These are phyloP conservation scores for Pampusana beccarii DNA, from an alignment of 2,113 vertebrate species.

Conservation along the genomic window DNA sequence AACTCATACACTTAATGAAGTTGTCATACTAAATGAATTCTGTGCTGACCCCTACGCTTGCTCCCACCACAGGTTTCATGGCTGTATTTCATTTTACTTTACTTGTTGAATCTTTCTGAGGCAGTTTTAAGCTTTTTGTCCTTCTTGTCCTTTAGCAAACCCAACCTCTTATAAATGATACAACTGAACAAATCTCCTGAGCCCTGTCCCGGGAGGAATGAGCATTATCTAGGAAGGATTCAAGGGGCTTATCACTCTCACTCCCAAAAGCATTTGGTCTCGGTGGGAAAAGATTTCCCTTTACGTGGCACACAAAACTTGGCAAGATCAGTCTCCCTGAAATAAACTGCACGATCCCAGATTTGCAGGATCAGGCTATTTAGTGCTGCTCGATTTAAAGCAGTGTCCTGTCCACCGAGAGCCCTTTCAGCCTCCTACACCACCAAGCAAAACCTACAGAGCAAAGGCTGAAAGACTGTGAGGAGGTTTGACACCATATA, in stretches of 20 bases:
- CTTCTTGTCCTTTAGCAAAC: background rate
- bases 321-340: background rate
- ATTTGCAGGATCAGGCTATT: constrained; percentile 2
- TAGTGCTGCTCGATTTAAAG: constrained; percentile 8
- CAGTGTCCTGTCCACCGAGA: background rate
- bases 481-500: background rate
- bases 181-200: background rate
- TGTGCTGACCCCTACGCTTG: background rate
- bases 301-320: background rate
- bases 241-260: background rate
- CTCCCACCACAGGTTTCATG: background rate
- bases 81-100: background rate
- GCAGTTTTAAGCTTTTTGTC: background rate
- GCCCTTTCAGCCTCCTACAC: background rate
- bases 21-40: background rate
- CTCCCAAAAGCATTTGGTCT: background rate
- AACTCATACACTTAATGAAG: background rate
- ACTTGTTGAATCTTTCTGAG: background rate
- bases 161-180: background rate
- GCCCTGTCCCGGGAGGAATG: background rate
- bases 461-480: background rate
- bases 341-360: background rate
- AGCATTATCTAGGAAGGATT: background rate
- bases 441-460: background rate
- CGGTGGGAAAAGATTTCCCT: background rate